phyloP scores from a whole-genome alignment of 2,113 vertebrate genomes.

The Pantherophis guttatus region DNA sequence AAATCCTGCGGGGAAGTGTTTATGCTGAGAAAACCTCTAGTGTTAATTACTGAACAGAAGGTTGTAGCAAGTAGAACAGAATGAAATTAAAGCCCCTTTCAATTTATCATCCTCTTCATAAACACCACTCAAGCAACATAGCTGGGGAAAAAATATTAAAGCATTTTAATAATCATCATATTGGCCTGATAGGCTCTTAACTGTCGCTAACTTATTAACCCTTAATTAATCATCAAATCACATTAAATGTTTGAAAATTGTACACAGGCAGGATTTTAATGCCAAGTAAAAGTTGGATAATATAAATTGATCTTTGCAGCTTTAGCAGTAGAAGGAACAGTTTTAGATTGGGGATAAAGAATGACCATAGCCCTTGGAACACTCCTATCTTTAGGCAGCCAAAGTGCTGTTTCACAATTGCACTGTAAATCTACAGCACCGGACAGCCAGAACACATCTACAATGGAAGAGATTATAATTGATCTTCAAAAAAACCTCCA shows the following conservation, averaged over 20 bases:
- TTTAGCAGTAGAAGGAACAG: neutral
- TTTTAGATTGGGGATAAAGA: neutral
- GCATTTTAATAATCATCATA: slow-evolving; percentile 11
- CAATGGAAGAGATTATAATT: neutral
- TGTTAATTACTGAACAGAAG: slow-evolving; percentile 5
- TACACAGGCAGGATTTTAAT: slow-evolving; percentile 3
- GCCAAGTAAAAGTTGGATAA: neutral
- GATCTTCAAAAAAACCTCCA: neutral
- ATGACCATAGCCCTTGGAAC: neutral
- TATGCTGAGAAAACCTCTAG: neutral
- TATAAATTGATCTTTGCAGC: slow-evolving; percentile 3
- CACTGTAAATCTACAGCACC: neutral
- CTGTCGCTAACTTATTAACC: neutral
- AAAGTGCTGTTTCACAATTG: neutral
- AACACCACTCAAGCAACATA: neutral
- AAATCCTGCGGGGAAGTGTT: neutral
- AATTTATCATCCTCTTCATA: slow-evolving; percentile 10
- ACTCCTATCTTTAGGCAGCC: neutral
- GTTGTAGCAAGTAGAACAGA: slow-evolving; percentile 1
- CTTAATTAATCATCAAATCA: slow-evolving; percentile 24
- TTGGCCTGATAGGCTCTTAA: slow-evolving; percentile 8
- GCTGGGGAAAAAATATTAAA: neutral
- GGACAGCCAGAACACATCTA: neutral
- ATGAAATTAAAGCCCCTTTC: slow-evolving; percentile 22
- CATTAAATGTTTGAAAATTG: slow-evolving; percentile 11